phyloP scores from a whole-genome alignment of 2,888 invertebrate genomes.

The Cantharis rufa region DNA sequence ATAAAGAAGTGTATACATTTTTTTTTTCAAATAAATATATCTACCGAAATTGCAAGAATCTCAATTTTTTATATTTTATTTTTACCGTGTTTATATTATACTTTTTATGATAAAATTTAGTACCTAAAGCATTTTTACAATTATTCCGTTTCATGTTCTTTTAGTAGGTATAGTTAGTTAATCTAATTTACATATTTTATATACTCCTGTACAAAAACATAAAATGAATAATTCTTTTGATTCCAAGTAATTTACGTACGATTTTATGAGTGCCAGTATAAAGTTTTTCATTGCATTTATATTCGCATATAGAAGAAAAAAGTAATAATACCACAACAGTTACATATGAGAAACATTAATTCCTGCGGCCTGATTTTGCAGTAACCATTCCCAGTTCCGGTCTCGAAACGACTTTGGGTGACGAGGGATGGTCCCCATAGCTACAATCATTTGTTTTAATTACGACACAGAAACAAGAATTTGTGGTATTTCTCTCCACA shows the following conservation, averaged over 20 bases:
- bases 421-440: constrained; percentile 41
- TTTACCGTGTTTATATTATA: background rate
- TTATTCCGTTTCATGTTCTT: background rate
- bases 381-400: constrained; percentile 42
- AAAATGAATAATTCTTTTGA: constrained; percentile 15
- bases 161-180: background rate
- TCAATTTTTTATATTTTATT: background rate
- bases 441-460: constrained; percentile 48
- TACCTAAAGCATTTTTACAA: background rate
- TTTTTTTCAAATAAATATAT: background rate
- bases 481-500: constrained; percentile 43
- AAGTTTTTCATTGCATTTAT: constrained; percentile 31
- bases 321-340: constrained; percentile 39
- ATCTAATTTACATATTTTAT: constrained; percentile 28
- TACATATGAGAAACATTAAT: constrained; percentile 46
- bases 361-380: constrained; percentile 41
- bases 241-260: constrained; percentile 27
- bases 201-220: constrained; percentile 22
- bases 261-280: constrained; percentile 26
- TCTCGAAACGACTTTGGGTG: constrained; percentile 38
- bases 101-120: background rate
- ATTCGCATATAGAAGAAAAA: constrained; percentile 29
- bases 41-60: background rate
- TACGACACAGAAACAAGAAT: constrained; percentile 49
- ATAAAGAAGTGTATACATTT: background rate